Evolutionary conservation across 2,113 vertebrate genomes (phyloP), one percentile per base, ranked within the genome.

Genomic region (Microcebus tavaratra): DNA sequence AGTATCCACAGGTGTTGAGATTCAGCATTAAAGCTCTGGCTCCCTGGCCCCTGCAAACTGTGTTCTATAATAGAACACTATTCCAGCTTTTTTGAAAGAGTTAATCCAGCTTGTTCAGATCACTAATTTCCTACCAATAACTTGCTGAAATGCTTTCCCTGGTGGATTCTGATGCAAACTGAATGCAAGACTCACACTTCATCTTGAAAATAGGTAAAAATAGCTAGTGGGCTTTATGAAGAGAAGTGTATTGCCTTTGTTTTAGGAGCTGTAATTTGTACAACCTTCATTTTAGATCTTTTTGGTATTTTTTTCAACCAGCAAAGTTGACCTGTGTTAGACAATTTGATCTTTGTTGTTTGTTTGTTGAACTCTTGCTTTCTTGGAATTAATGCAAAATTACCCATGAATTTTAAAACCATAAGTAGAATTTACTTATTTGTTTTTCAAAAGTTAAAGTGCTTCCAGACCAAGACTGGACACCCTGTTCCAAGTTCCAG

Each of bases 371-470:
- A 27, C 23, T 61, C 3, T 84, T 67, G 20, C 70, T 91, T 90
- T 90, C 59, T 76, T 91, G 67, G 75, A 96, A 86, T 87, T 68
- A 96, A 92, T 53, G 11, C 6, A 48, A 90, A 91, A 92, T 94
- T 95, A 70, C 87, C 72, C 27, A 50, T 61, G 11, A 63, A 79
- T 89, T 95, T 59, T 14, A 82, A 88, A 91, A 50, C 11, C 53
- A 63, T 80, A 94, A 90, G 83, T 61, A 79, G 15, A 86, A 88
- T 90, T 70, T 94, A 61, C 39, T 61, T 85, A 85, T 85, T 95
- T 90, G 80, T 75, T 90, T 97, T 97, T 97, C 34, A 82, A 88
- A 93, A 76, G 61, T 53, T 63, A 96, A 83, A 91, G 15, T 95
- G 29, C 29, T 95, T 94, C 39, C 75, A 94, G 39, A 9, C 42